Base-by-base conservation (phyloP, 2,113 vertebrate species). In the Choloepus hoffmanni region DNA sequence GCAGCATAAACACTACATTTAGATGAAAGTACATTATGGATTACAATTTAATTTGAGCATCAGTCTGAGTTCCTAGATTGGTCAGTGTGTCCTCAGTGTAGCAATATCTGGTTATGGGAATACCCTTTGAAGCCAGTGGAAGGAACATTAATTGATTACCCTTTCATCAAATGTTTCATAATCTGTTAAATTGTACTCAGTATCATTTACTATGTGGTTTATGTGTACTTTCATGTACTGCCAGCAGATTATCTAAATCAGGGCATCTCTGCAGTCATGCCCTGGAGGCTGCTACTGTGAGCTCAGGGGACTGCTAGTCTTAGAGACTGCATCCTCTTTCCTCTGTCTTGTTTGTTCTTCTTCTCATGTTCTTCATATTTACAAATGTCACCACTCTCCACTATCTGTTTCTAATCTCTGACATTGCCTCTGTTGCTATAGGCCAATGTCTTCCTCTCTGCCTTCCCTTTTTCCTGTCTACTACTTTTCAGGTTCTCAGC, bases 91-190 rank as follows among this genome's bases (percentile, higher is more conserved):
- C n/a, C 45, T 62, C 53, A 13, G 9, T 16, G 8, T 45, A 6
- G 21, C 62, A 67, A 4, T 73, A 9, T 33, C 45, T 85, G 43
- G 48, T 81, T 60, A 62, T 2, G 85, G 13, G 76, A 55, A 62
- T 58, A 33, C 11, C 77, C n/a, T 70, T 5, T 9, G 60, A 79
- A 76, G 45, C 24, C 40, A 73, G 13, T n/a, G 43, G 36, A 30
- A 58, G 65, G 70, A 26, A 55, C 14, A 65, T 58, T 14, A 85
- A 77, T 92, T 73, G 67, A 72, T 82, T 94, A 40, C 16, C n/a
- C 23, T 88, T 77, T 94, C 50, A 81, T 33, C 77, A 73, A 72
- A 81, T 90, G 63, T 76, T 90, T 92, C 48, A 94, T 55, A 92
- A 13, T 53, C 12, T 67, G 2, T 24, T 88, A 50, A 23, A 67